Conservation (phyloP, 2,888 invertebrate genomes). For the Marasmarcha lunaedactyla region DNA sequence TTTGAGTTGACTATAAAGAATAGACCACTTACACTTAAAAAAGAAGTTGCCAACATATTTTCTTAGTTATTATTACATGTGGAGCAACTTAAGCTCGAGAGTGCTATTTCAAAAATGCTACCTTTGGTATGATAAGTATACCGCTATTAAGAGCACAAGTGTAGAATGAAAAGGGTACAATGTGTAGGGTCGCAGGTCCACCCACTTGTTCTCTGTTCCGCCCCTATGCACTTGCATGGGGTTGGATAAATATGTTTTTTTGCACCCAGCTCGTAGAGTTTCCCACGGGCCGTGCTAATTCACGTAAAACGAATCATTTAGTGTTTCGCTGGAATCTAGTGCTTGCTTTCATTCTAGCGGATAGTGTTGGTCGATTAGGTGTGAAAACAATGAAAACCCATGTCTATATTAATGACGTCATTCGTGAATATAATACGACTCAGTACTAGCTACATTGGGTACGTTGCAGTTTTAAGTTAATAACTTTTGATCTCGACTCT, state of each 20-base stretch:
- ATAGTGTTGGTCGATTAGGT: too few relatives aligned
- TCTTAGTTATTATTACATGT: too few relatives aligned
- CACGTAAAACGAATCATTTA: conserved; percentile 6
- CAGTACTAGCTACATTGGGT: too few relatives aligned
- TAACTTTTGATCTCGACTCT: too few relatives aligned
- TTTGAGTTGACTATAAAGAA: too few relatives aligned
- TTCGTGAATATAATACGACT: too few relatives aligned
- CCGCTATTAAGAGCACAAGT: conserved; percentile 2
- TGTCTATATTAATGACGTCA: too few relatives aligned
- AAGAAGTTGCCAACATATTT: too few relatives aligned
- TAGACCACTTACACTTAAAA: too few relatives aligned
- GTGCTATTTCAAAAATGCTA: neutral
- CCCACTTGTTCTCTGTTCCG: conserved; percentile 52
- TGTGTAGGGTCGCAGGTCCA: conserved; percentile 21
- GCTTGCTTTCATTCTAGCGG: conserved; percentile 11
- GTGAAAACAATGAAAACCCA: too few relatives aligned
- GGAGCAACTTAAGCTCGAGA: neutral
- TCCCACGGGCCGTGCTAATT: conserved; percentile 44
- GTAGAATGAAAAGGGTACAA: conserved; percentile 3
- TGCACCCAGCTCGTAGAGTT: conserved; percentile 45
- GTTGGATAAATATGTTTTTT: conserved; percentile 52
- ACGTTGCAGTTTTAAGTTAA: too few relatives aligned
- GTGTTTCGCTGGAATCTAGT: conserved; percentile 27
- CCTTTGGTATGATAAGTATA: too few relatives aligned
- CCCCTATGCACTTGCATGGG: conserved; percentile 63